Evolutionary conservation across 2,113 vertebrate species (phyloP), one percentile per base, ranked within the genome.

Genomic region (Rattus rattus): DNA sequence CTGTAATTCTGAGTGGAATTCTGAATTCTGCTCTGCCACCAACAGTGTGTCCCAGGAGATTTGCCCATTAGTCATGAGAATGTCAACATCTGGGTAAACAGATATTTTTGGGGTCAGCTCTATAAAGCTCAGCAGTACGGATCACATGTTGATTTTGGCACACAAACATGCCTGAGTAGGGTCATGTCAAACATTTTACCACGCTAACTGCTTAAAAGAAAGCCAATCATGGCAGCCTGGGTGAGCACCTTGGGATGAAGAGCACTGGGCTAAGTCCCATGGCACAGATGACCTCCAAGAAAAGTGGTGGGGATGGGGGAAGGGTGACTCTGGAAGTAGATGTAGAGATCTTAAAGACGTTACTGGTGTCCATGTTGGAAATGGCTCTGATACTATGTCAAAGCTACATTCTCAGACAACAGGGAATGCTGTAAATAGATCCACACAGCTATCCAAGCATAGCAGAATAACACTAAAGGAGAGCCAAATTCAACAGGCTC

Each of bases 21-120:
- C 91, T 77, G 72, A 89, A 92, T 94, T 72, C 92, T 97, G 75
- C 89, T 92, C 85, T 97, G 93, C 96, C 98, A 97, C 96, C 97
- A 96, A 97, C 97, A 98, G 97, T 94, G 73, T 97, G 93, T 98
- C 96, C 90, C 97, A 97, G 88, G 97, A 98, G 97, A 97, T 98
- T 98, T 97, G 97, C 95, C 97, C 97, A 95, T 98, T 98, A 97
- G 98, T 99, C 97, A 96, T 98, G 98, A 98, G 98, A 99, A 99
- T 98, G 98, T 99, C 98, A 98, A 88, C 93, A 98, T 98, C 97
- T 98, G 97, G 89, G 97, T 98, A 98, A 98, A 98, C 97, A 98
- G 98, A 98, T 98, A 98, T 98, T 98, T 98, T 97, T 96, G 97
- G 97, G 98, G 98, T 99, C 98, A 98, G 98, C 95, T 98, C 98